phyloP scores from a whole-genome alignment of 2,888 invertebrate species.

The Iselma pallidipennis region DNA sequence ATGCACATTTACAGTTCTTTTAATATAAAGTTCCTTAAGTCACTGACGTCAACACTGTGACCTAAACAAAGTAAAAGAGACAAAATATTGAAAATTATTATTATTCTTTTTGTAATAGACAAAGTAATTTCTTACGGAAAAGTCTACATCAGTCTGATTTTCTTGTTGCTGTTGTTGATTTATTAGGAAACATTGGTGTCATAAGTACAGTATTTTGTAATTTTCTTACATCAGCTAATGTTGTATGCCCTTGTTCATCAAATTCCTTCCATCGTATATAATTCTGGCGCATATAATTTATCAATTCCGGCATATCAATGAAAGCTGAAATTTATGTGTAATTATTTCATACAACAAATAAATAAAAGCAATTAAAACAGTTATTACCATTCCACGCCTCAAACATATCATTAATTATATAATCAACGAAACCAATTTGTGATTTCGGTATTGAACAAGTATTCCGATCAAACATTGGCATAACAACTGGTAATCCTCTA shows the following conservation, averaged over 20 bases:
- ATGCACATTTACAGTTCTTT: conserved; percentile 46
- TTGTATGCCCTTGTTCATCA: conserved; percentile 75
- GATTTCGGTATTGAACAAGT: conserved; percentile 97
- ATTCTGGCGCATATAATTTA: conserved; percentile 81
- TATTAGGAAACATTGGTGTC: conserved; percentile 46
- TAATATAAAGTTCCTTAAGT: conserved; percentile 48
- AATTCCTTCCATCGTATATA: conserved; percentile 90
- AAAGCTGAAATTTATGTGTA: conserved; percentile 66
- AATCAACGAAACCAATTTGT: conserved; percentile 97
- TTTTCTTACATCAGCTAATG: conserved; percentile 69
- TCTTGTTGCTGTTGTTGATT: background rate
- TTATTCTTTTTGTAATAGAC: conserved; percentile 17
- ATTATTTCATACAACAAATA: conserved; percentile 5
- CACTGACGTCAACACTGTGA: conserved; percentile 52
- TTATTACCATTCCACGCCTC: conserved; percentile 91
- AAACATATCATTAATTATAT: conserved; percentile 97
- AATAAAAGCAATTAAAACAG: background rate
- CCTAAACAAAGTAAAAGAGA: conserved; percentile 38
- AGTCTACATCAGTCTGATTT: conserved; percentile 40
- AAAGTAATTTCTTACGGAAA: conserved; percentile 40
- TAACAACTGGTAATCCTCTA: conserved; percentile 88
- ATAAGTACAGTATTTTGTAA: conserved; percentile 48
- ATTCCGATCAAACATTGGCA: conserved; percentile 96
- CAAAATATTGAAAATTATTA: conserved; percentile 5
- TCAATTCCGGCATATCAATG: conserved; percentile 90